Evolutionary conservation across 2,797 vertebrate genomes (phyloP), one percentile per base, ranked within the genome.

Genomic region (Sebastes itinus): DNA sequence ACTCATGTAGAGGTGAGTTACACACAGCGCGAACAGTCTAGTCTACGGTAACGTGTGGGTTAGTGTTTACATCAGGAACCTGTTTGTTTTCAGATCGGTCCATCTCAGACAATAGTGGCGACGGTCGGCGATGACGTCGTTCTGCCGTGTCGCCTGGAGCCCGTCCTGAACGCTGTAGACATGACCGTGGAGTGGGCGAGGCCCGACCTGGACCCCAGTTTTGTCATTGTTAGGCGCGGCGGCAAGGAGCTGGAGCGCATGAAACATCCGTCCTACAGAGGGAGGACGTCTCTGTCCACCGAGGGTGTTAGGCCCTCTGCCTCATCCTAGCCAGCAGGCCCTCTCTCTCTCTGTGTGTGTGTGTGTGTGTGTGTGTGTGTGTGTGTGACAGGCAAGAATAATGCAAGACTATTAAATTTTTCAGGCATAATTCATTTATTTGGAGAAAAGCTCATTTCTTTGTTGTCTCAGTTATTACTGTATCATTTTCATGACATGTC

Each of bases 121-220:
- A 2, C 20, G 1, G 11, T 30, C 27, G 87, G 84, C 62, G 56
- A 81, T n/a, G 80, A 88, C 32, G 13, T 88, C 14, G 28, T 67
- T 8, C 4, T 80, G 35, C 77, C 82, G 1, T 77, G 77, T 32
- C 30, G 20, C 18, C 56, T 84, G 75, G 28, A 49, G 2, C 77
- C 85, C 22, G 56, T 22, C 4, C 60, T 9, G 13, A 33, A 79
- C 52, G 79, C 27, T 22, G 49, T 27, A 10, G 11, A 35, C 11
- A n/a, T 58, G 69, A 72, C 20, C 4, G 28, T 86, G 60, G 74
- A 84, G 66, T 90, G 89, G 89, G 23, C 42, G 7, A 72, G 77
- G 42, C 59, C 23, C 1, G 77, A 88, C 52, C 30, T 28, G 27
- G 4, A 14, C 5, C 68, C 73, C 1, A 13, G 35, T 6, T 75